Conservation (phyloP, 2,888 invertebrate species). For the Anoncus sp. region DNA sequence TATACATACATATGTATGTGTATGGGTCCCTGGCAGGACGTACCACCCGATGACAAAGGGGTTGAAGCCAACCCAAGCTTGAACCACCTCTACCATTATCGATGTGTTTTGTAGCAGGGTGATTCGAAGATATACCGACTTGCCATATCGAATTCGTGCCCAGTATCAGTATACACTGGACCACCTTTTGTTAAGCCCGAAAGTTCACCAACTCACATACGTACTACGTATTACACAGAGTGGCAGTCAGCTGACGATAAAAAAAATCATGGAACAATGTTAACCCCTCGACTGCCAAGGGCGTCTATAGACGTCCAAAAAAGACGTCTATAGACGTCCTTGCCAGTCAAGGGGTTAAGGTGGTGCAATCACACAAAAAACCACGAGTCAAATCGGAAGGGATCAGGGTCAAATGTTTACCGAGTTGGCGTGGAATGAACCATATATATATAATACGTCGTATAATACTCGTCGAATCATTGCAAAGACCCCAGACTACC, state of each 20-base stretch:
- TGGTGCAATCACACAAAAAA: no score
- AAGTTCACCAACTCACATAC: background rate
- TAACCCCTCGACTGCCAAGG: no score
- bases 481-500: no score
- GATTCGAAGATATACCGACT: constrained; percentile 22
- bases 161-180: constrained; percentile 7
- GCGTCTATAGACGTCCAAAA: no score
- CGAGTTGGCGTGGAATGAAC: no score
- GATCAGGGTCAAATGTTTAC: no score
- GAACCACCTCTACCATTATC: constrained; percentile 37
- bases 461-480: no score
- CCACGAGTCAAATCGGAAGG: no score
- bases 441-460: no score
- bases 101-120: constrained; percentile 32
- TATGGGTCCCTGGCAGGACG: constrained; percentile 32
- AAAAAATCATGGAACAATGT: background rate
- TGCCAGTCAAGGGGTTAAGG: no score
- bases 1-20: constrained; percentile 35
- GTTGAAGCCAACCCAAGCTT: constrained; percentile 31
- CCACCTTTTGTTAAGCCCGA: background rate
- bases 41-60: constrained; percentile 56
- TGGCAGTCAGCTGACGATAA: background rate
- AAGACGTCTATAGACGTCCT: no score
- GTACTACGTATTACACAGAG: background rate
- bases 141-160: constrained; percentile 34